Conservation (phyloP, 2,113 vertebrate species). For the Nothoprocta pentlandii region DNA sequence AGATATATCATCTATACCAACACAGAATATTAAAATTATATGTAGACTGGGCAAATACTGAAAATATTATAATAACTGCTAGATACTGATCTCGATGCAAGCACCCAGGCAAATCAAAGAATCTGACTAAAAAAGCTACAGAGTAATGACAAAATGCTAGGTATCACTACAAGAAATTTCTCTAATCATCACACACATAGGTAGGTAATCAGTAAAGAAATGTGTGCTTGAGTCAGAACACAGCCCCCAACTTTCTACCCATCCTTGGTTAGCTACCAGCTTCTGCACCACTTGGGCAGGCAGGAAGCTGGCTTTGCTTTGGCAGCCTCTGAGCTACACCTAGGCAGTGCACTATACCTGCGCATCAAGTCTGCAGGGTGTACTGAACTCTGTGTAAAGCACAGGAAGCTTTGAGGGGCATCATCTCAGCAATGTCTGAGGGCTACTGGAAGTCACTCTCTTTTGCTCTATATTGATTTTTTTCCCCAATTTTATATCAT, state of each 20-base stretch:
- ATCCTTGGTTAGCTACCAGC: background rate
- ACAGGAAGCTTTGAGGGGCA: background rate
- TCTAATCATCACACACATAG: constrained; percentile 26
- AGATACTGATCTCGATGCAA: background rate
- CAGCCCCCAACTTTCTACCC: constrained; percentile 33
- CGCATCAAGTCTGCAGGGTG: background rate
- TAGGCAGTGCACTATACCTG: background rate
- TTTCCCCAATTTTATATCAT: background rate
- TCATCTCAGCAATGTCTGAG: background rate
- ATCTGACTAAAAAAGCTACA: background rate
- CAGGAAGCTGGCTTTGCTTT: background rate
- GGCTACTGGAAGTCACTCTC: background rate
- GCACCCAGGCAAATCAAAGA: constrained; percentile 2
- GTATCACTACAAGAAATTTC: constrained; percentile 57
- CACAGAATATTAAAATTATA: background rate
- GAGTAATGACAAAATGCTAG: background rate
- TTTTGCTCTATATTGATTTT: background rate
- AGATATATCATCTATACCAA: background rate
- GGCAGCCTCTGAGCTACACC: background rate
- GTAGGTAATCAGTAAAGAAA: constrained; percentile 49
- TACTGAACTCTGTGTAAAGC: background rate
- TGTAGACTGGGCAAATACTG: background rate
- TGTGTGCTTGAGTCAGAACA: constrained; percentile 22
- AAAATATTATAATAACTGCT: background rate
- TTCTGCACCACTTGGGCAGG: background rate